Base-by-base conservation (phyloP, 2,888 invertebrate genomes). In the Drosophila mettleri region DNA sequence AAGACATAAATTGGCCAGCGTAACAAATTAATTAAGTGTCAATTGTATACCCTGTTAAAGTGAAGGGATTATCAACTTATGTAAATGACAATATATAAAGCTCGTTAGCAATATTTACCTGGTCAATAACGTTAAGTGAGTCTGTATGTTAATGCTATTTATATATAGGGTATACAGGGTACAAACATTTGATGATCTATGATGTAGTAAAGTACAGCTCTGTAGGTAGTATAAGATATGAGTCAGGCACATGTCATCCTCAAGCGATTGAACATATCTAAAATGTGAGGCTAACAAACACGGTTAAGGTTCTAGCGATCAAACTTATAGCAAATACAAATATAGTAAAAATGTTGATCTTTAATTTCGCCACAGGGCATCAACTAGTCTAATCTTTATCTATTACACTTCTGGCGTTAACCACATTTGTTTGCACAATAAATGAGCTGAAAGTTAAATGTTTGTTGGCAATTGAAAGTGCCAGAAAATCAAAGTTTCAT, bases 391-490 rank as follows among this genome's bases (percentile, higher is more conserved):
- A 1, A 10, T 12, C 16, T 24, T 1, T 14, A 8, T 5, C 18
- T 1, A 10, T 5, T 9, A 16, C 14, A 2, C n/a, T 7, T 9
- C 24, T 24, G n/a, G 16, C 7, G 16, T 5, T 12, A 10, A 3
- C 31, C 20, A 36, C 18, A 46, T 45, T 60, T 58, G 51, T 74
- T 67, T 38, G 46, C 18, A 16, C 22, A 67, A 16, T 55, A 62
- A 74, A 77, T 72, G 52, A 46, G 46, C 57, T 20, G 12, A 24
- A 63, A 77, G 46, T 49, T 48, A 14, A 52, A 53, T 29, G 33
- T 38, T 65, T 58, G 51, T 66, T 31, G 49, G 33, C 58, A 53
- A 51, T 67, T 52, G 16, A 27, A 59, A 64, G 51, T 64, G 54
- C 18, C 27, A 33, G 31, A 43, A 43, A 20, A 31, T 18, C 22